phyloP scores from a whole-genome alignment of 1,140 invertebrate genomes.

The Caenorhabditis tropicalis region DNA sequence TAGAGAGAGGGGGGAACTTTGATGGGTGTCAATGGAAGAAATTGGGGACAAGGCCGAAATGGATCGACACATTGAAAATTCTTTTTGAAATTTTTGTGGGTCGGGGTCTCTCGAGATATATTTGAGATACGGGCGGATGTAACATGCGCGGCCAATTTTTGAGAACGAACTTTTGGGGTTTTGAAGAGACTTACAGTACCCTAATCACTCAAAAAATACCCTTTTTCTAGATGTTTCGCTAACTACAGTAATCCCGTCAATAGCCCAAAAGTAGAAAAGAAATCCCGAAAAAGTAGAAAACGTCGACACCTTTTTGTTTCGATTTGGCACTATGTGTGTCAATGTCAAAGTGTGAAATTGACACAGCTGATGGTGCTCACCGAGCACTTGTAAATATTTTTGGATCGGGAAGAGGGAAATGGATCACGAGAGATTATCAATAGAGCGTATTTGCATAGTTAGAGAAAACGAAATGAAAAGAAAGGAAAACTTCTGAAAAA shows the following conservation, averaged over 20 bases:
- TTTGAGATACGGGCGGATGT: not conserved
- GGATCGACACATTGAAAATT: not conserved
- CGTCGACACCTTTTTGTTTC: conserved; percentile 39
- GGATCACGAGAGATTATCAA: not conserved
- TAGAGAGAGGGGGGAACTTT: no score
- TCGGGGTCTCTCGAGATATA: not conserved
- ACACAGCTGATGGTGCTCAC: not conserved
- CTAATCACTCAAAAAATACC: no score
- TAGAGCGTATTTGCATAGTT: no score
- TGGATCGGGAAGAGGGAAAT: not conserved
- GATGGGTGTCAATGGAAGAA: not conserved
- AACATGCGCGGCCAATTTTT: not conserved
- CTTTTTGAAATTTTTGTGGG: not conserved
- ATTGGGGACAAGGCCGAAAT: not conserved
- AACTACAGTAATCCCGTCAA: not conserved
- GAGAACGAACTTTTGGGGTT: not conserved
- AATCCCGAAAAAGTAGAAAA: not conserved
- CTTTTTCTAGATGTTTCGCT: not conserved
- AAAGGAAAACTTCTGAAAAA: not conserved
- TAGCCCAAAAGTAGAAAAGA: no score
- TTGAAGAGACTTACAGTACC: no score
- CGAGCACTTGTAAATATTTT: conserved; percentile 34
- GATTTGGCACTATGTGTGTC: no score
- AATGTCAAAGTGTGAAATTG: conserved; percentile 24
- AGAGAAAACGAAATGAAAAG: not conserved